Conservation (phyloP, 2,888 invertebrate species). For the Platynereis dumerilii region DNA sequence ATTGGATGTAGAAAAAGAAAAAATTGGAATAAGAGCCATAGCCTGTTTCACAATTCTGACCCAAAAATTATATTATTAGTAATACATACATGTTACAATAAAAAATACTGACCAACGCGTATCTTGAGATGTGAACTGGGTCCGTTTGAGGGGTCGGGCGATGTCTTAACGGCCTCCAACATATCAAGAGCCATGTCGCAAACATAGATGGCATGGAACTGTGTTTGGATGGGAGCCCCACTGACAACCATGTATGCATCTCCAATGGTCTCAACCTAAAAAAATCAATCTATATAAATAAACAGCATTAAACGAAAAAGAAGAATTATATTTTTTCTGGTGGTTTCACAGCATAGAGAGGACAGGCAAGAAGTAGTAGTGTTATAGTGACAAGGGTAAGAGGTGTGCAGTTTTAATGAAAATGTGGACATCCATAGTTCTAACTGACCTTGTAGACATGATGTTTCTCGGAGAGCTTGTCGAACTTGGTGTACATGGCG, state of each 20-base stretch:
- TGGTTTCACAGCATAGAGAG: too few relatives aligned
- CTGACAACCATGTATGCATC: conserved; percentile 99
- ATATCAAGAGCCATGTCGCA: conserved; percentile 89
- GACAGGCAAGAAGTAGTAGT: too few relatives aligned
- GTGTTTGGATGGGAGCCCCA: conserved; percentile 89
- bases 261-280: conserved; percentile 93
- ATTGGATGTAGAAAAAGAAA: too few relatives aligned
- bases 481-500: conserved; percentile 94
- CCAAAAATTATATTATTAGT: too few relatives aligned
- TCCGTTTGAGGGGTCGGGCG: conserved; percentile 89
- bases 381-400: too few relatives aligned
- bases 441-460: conserved; percentile 86
- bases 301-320: too few relatives aligned
- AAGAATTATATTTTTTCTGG: too few relatives aligned
- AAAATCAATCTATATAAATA: neutral
- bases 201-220: conserved; percentile 80
- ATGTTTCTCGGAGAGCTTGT: conserved; percentile 89
- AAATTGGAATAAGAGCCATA: too few relatives aligned
- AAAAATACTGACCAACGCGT: conserved; percentile 61
- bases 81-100: too few relatives aligned
- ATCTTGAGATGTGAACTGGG: conserved; percentile 66
- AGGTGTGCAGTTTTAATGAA: too few relatives aligned
- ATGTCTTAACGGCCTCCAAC: conserved; percentile 88
- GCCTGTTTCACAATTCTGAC: too few relatives aligned
- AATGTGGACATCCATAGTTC: too few relatives aligned